Percentiles rank a stretch among this genome's conserved stretches.
phyloP scores from a whole-genome alignment of 1,140 invertebrate species.

The Micrasema longulum region DNA sequence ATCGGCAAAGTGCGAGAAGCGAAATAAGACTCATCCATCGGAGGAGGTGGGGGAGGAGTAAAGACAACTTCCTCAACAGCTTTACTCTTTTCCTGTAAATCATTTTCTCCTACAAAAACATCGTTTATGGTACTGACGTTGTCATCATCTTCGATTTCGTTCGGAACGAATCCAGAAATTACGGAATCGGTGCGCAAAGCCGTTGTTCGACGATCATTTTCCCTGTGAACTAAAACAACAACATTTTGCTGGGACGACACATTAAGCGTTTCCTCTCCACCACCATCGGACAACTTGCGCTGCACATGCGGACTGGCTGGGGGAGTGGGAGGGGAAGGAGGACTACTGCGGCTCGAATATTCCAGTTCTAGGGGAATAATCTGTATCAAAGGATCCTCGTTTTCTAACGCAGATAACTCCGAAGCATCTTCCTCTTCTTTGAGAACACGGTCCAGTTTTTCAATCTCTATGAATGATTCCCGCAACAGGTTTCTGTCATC shows the following conservation, averaged over 20 bases:
- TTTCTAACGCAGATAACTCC: neutral
- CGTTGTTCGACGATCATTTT: constrained; percentile 42
- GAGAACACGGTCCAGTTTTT: constrained; percentile 45
- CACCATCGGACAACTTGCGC: constrained; percentile 13
- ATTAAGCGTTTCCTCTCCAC: constrained; percentile 25
- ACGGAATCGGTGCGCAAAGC: neutral
- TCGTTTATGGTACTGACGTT: constrained; percentile 31
- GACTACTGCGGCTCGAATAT: constrained; percentile 2
- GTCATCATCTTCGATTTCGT: constrained; percentile 29
- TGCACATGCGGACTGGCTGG: constrained; percentile 2
- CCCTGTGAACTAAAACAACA: constrained; percentile 54
- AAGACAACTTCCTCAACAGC: constrained; percentile 20
- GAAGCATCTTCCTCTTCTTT: constrained; percentile 49
- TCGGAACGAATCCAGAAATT: constrained; percentile 8
- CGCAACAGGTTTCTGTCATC: constrained; percentile 6
- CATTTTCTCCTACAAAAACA: too few species aligned
- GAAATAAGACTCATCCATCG: constrained; percentile 44
- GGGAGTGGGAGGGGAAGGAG: neutral
- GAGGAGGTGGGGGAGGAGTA: constrained; percentile 47
- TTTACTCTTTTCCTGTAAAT: too few species aligned
- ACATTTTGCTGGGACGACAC: constrained; percentile 49
- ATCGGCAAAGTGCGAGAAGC: constrained; percentile 12
- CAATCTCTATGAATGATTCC: constrained; percentile 36
- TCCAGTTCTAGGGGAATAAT: neutral
- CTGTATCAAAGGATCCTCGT: constrained; percentile 10